Evolutionary conservation across 2,797 vertebrate genomes (phyloP), one percentile per base, ranked within the genome.

Genomic region (Pogonophryne albipinna): DNA sequence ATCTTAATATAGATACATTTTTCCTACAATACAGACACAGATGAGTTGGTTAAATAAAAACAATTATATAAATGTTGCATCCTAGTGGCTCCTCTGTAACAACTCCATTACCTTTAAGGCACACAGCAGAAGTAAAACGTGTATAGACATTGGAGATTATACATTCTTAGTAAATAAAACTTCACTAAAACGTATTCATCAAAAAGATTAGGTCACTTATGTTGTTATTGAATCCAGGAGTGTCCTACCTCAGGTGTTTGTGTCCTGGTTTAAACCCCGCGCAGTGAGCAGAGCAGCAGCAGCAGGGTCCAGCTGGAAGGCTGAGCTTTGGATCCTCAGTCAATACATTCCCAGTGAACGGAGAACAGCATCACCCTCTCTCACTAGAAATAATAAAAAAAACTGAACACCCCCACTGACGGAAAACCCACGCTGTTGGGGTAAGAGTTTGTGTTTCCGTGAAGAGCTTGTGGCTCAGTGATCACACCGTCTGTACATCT

Each of bases 401-500:
- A 68, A 67, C 77, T 79, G 79, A 89, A 85, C 88, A 85, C 89
- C 90, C 91, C 91, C 88, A 83, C 89, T 83, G 79, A 89, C 66
- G 89, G 93, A 94, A 93, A 93, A 89, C 77, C 80, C 76, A 91
- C 90, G 58, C 92, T 93, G 80, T 92, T 94, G 87, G 94, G 91
- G 93, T 94, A 23, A 93, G 92, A 94, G 92, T 94, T 95, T 94
- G 91, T 92, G 94, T 94, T 92, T 91, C 92, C 95, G 85, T 93
- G 91, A 93, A 88, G 91, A 94, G 93, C 95, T 95, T 80, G 42
- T 64, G 57, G 82, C 63, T 76, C 80, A 74, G 94, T 93, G 92
- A 95, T 96, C 94, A 94, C 94, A 92, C 93, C 94, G 92, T 94
- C 93, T 93, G 94, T 56, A 56, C 10, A 93, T 95, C 95, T 93